A percentile compares a stretch with the other conserved stretches of the same genome.
Conservation (phyloP, 2,888 invertebrate species). For the Macrosiphum euphorbiae region DNA sequence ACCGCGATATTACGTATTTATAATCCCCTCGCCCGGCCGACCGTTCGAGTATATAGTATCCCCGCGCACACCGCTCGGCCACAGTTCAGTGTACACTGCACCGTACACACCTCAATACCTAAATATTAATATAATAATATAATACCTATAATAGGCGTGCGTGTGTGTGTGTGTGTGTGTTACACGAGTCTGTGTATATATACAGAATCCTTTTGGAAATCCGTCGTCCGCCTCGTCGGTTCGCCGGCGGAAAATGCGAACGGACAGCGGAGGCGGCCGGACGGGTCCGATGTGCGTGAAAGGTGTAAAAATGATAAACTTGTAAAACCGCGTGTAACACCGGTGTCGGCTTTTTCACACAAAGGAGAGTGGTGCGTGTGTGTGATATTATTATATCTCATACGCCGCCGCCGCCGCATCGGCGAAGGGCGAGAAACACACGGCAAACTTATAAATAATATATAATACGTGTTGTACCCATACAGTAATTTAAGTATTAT, state of each 20-base stretch:
- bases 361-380: slow-evolving; percentile 40
- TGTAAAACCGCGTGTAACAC: slow-evolving; percentile 63
- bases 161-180: neutral
- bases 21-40: neutral
- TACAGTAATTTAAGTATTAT: slow-evolving; percentile 59
- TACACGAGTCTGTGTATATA: too few species aligned
- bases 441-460: neutral
- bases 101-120: neutral
- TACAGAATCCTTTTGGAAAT: slow-evolving; percentile 27
- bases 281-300: slow-evolving; percentile 31
- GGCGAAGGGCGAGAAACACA: slow-evolving; percentile 53
- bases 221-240: neutral
- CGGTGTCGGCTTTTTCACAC: slow-evolving; percentile 59
- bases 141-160: neutral
- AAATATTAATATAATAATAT: slow-evolving; percentile 22
- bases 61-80: neutral
- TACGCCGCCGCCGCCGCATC: neutral
- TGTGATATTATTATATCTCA: slow-evolving; percentile 27
- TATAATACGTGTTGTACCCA: neutral
- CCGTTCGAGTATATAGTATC: neutral
- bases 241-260: slow-evolving; percentile 50
- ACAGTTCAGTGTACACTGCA: neutral
- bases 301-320: slow-evolving; percentile 65
- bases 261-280: slow-evolving; percentile 55
- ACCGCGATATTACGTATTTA: slow-evolving; percentile 35